Evolutionary conservation across 30 jellyfish, hydroid and myxozoan genomes (phyloP), one percentile per base, ranked within the genome.

Genomic region (Cassiopea andromeda): DNA sequence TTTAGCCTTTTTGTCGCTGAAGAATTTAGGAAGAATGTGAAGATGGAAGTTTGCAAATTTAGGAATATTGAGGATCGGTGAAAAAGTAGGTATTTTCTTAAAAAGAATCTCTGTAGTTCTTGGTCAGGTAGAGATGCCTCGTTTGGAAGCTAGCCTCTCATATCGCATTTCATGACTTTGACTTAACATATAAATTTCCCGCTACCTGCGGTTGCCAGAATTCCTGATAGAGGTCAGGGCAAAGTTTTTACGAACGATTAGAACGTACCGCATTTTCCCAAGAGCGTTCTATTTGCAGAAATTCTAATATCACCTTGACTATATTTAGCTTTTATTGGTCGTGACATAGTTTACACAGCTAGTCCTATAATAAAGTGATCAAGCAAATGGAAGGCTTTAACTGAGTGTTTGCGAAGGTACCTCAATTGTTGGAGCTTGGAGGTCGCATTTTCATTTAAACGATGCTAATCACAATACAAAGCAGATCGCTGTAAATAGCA

Each of bases 361-460:
- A 70, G 49, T 43, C 49, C 27, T 54, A 2, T 70, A 43, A 70
- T 70, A 43, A 5, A 27, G 79, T 27, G 79, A 70, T 70, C 57
- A 19, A 70, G 27, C 79, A 70, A 70, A 70, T 54, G 79, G 79
- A 70, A 70, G 54, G 79, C 57, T 70, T 70, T 19, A 43, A 43
- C 49, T 7, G 38, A 70, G 79, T 70, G 79, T 70, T 19, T 14
- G 6, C n/a, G n/a, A 19, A 1, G 7, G n/a, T 9, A 70, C n/a
- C 17, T 70, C 50, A 12, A 70, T 70, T 18, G 79, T 43, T 19
- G 5, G 0, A 12, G 54, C 79, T 64, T 64, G 1, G 57, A 70
- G 79, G 54, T 19, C 54, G 7, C 4, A 38, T 7, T 38, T 2
- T 12, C 7, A 15, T 70, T 19, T 1, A 70, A 43, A 27, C 16